Evolutionary conservation across 2,888 invertebrate genomes (phyloP), one percentile per base, ranked within the genome.

Genomic region (Bugulina stolonifera): DNA sequence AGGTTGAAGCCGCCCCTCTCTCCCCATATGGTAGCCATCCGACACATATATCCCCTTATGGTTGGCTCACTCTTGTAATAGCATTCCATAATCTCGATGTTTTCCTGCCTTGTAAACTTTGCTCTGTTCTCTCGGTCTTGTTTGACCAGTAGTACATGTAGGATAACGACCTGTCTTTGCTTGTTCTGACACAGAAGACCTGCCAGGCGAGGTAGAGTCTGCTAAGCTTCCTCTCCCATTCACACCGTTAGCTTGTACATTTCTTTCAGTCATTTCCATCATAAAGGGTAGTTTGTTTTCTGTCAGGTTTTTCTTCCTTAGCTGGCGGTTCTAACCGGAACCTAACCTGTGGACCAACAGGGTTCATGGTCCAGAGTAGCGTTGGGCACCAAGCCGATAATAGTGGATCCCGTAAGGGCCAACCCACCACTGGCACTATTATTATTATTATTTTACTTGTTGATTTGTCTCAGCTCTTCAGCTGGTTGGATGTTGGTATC

Each of bases 311-410:
- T n/a, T 57, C 25, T 57, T 57, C 57, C 57, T 57, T n/a, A n/a
- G 57, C 57, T 57, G 57, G n/a, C 25, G 57, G 57, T 57, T n/a
- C 57, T 57, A 57, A n/a, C 57, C 18, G 25, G 57, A 57, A 14
- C 57, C 57, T 25, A 57, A 57, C 57, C 25, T 57, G 57, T 57
- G 57, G n/a, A 57, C 5, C 57, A 57, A 57, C 57, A n/a, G n/a
- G n/a, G n/a, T n/a, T n/a, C n/a, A n/a, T n/a, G n/a, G n/a, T n/a
- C n/a, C n/a, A n/a, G n/a, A n/a, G n/a, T n/a, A n/a, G n/a, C n/a
- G n/a, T n/a, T n/a, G n/a, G n/a, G n/a, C n/a, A n/a, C n/a, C n/a
- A n/a, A n/a, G n/a, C n/a, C n/a, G n/a, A n/a, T n/a, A n/a, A n/a
- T n/a, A n/a, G n/a, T n/a, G n/a, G n/a, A 57, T 5, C n/a, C n/a